These are phyloP conservation scores for Myanophis thanlyinensis DNA, from an alignment of 2,113 vertebrate species.

Conservation along the genomic window DNA sequence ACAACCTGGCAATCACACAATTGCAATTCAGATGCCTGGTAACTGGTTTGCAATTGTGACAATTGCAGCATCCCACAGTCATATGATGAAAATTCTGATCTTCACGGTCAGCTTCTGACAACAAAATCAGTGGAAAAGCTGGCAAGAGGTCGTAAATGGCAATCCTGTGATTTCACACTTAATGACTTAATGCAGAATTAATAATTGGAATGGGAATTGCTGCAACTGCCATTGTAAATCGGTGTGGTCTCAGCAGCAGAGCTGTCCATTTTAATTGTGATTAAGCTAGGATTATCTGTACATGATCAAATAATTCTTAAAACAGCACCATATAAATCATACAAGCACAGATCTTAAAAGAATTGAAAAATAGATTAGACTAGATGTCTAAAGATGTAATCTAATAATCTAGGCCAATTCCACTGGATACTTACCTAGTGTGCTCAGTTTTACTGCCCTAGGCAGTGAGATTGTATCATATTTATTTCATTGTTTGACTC, in stretches of 20 bases:
- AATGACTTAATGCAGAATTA: neutral
- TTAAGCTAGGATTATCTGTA: neutral
- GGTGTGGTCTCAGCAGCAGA: neutral
- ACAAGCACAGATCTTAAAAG: neutral
- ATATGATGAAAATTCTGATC: neutral
- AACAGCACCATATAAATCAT: neutral
- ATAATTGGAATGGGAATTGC: neutral
- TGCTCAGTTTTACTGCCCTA: neutral
- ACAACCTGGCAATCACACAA: neutral
- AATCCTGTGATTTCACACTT: neutral
- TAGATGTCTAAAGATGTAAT: neutral
- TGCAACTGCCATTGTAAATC: neutral
- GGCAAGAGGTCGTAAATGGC: neutral
- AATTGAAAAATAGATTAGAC: neutral
- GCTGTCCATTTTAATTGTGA: neutral
- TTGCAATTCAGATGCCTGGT: neutral
- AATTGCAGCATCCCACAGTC: neutral
- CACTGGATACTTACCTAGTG: neutral
- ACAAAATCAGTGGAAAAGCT: neutral
- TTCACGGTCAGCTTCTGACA: neutral
- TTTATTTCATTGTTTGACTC: neutral
- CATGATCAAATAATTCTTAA: neutral
- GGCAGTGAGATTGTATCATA: neutral
- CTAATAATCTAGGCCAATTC: neutral
- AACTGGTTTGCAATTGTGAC: neutral